phyloP scores from a whole-genome alignment of 2,888 invertebrate species.

The Oegoconia quadripuncta region DNA sequence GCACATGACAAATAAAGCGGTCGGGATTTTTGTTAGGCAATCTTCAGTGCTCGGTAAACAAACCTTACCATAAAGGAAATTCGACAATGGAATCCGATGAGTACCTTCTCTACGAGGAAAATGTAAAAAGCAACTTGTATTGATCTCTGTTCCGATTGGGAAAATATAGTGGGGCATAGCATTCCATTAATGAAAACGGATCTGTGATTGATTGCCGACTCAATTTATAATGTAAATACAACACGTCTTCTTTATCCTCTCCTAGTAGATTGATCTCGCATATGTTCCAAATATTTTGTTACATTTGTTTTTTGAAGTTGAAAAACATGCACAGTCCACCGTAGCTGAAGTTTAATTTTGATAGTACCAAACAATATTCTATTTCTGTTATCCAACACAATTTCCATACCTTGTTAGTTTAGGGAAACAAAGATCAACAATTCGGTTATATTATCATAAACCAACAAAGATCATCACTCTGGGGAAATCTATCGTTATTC shows the following conservation, averaged over 20 bases:
- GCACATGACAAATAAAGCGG: slow-evolving; percentile 34
- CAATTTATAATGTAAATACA: slow-evolving; percentile 5
- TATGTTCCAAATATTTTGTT: neutral
- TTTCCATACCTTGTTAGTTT: neutral
- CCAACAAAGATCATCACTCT: slow-evolving; percentile 7
- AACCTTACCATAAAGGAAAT: slow-evolving; percentile 45
- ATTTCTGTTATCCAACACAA: neutral
- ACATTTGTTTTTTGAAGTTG: slow-evolving; percentile 1
- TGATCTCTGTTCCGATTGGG: slow-evolving; percentile 28
- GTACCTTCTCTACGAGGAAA: slow-evolving; percentile 43
- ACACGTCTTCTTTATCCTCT: no score
- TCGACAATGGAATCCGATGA: slow-evolving; percentile 35
- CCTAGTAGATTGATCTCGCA: no score
- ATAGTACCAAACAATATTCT: neutral
- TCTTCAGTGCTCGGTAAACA: slow-evolving; percentile 49
- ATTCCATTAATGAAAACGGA: slow-evolving; percentile 33
- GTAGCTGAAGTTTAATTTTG: neutral
- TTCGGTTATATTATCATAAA: slow-evolving; percentile 1
- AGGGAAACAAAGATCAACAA: neutral
- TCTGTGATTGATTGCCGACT: slow-evolving; percentile 28
- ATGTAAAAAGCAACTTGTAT: slow-evolving; percentile 29
- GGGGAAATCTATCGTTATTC: slow-evolving; percentile 11
- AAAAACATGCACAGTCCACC: no score
- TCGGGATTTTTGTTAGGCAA: slow-evolving; percentile 39
- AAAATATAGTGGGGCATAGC: slow-evolving; percentile 24